Evolutionary conservation across 1,140 invertebrate species (phyloP).

Genomic region (Neodiprion lecontei): DNA sequence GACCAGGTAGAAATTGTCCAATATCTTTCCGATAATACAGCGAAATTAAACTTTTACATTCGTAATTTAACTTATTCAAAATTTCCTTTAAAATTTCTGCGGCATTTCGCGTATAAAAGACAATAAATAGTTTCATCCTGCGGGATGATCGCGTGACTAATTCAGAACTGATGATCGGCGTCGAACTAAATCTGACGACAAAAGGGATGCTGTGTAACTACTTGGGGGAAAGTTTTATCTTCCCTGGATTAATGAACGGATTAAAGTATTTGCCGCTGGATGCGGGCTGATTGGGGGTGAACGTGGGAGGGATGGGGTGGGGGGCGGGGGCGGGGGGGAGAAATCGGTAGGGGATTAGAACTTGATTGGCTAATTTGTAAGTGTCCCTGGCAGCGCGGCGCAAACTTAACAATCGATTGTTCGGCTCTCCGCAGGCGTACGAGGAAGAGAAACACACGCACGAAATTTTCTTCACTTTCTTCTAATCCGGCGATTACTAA

Average conservation of each 20-base stretch:
- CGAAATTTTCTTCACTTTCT: no score
- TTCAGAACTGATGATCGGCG: constrained; percentile 15
- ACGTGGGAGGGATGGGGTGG: constrained; percentile 35
- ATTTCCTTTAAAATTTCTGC: no score
- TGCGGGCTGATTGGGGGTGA: constrained; percentile 54
- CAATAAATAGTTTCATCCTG: not conserved
- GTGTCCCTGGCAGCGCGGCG: constrained; percentile 55
- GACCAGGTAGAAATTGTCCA: no score
- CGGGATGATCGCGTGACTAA: not conserved
- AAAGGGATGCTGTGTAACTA: constrained; percentile 52
- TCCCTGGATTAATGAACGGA: constrained; percentile 60
- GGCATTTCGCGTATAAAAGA: no score
- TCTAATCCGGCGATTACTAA: no score
- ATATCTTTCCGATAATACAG: no score
- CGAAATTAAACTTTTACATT: no score
- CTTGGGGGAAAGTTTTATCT: constrained; percentile 59
- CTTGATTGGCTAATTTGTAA: constrained; percentile 65
- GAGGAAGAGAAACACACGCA: no score
- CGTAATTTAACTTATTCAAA: no score
- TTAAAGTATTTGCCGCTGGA: constrained; percentile 61
- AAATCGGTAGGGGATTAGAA: constrained; percentile 51
- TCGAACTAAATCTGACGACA: constrained; percentile 47
- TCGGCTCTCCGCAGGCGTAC: constrained; percentile 12
- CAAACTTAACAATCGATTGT: constrained; percentile 57
- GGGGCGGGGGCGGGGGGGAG: not conserved